Evolutionary conservation across 2,797 vertebrate species (phyloP), one percentile per base, ranked within the genome.

Genomic region (Acestrorhynchus altus): DNA sequence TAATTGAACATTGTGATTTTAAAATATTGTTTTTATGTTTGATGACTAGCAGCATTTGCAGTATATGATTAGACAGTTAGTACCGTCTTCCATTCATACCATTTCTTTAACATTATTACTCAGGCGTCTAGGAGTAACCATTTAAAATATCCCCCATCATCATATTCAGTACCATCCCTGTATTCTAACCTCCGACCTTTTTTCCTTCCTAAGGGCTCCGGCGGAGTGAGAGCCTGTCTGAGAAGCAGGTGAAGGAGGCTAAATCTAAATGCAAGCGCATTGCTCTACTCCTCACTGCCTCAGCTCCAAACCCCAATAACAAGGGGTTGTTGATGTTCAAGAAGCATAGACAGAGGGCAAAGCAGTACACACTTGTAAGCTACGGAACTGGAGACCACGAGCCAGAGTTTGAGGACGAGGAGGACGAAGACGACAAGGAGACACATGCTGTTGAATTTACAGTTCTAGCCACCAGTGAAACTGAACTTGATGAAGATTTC

Each of bases 241-340:
- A 99, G 87, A 99, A 98, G 90, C 97, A 97, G 88, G 95, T 98
- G 87, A 98, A 99, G 86, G 98, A 99, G 89, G 96, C 96, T 72
- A 98, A 98, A 88, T 98, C 96, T 93, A 98, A 97, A 96, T 99
- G 98, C 95, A 98, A 97, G 89, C 98, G 96, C 73, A 99, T 99
- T 83, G 98, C 97, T 65, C 93, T 98, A 20, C 95, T 99, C 79
- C 94, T 99, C 61, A 96, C 96, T 0, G 90, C 94, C 78, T 94
- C 95, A 74, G 94, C 96, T 49, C 94, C 95, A 85, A 96, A 97
- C 86, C 96, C 97, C 89, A 96, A 95, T 85, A 98, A 98, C 91
- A 97, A 96, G 85, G 98, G 98, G 88, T 94, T 98, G 93, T 95
- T 98, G 93, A 99, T 99, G 98, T 99, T 98, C 92, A 98, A 97